A percentile compares a stretch with the other conserved stretches of the same genome.
phyloP scores from a whole-genome alignment of 2,797 vertebrate species.

The Urophycis tenuis region DNA sequence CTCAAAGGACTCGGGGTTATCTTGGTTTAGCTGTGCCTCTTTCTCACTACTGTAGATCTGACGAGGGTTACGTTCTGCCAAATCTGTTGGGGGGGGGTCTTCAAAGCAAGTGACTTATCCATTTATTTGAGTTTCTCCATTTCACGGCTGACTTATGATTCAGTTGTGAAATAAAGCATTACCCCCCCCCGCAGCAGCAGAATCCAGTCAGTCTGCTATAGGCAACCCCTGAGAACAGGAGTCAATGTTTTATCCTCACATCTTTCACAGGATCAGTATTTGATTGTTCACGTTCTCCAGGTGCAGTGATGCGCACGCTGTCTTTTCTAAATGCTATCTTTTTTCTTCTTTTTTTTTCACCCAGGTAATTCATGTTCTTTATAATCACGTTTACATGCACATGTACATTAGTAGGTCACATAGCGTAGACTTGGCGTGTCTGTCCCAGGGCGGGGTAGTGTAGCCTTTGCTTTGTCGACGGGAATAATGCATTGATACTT shows the following conservation, averaged over 20 bases:
- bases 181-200: neutral
- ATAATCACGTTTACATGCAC: neutral
- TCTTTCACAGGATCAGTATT: conserved; percentile 1
- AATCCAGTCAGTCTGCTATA: neutral
- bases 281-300: neutral
- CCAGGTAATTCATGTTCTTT: neutral
- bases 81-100: neutral
- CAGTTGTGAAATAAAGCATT: neutral
- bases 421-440: neutral
- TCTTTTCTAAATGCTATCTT: neutral
- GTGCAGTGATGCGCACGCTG: neutral
- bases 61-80: neutral
- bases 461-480: neutral
- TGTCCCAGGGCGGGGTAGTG: neutral
- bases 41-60: neutral
- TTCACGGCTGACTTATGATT: neutral
- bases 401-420: neutral
- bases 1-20: neutral
- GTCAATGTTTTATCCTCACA: neutral
- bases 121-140: neutral
- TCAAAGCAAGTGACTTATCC: neutral
- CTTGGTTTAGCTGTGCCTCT: neutral
- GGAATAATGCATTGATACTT: neutral
- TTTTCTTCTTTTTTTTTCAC: neutral
- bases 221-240: neutral